phyloP scores from a whole-genome alignment of 37 sponge, comb jelly and placozoan species.

The Theonella swinhoei region DNA sequence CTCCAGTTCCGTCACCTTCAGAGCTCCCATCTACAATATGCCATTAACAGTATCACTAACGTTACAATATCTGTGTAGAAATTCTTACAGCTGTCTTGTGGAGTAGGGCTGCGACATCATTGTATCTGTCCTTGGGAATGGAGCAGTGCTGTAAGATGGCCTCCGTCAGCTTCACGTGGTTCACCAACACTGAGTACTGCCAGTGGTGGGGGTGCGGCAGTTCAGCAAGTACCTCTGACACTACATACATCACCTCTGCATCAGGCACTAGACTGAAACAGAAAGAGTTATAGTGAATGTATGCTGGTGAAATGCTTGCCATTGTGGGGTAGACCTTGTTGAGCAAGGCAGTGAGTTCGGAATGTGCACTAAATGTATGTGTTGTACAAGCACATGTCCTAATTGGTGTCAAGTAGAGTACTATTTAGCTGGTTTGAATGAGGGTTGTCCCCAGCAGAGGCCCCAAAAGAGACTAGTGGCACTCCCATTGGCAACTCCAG shows the following conservation, averaged over 20 bases:
- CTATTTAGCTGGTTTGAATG: too few species aligned
- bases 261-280: constrained; percentile 46
- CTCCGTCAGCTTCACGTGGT: constrained; percentile 67
- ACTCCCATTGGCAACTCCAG: too few species aligned
- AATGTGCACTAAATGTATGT: too few species aligned
- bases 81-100: constrained; percentile 38
- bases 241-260: constrained; percentile 81
- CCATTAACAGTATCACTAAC: background rate
- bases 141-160: constrained; percentile 73
- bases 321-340: too few species aligned
- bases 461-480: too few species aligned
- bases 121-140: constrained; percentile 52
- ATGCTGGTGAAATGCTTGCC: too few species aligned
- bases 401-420: too few species aligned
- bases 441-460: too few species aligned
- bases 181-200: constrained; percentile 56
- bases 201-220: constrained; percentile 62
- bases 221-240: constrained; percentile 68
- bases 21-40: constrained; percentile 33
- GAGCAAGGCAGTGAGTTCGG: too few species aligned
- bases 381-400: too few species aligned
- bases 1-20: constrained; percentile 48
- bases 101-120: constrained; percentile 15
- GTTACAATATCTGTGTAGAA: too few species aligned
- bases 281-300: background rate